Percentiles rank a stretch among this genome's conserved stretches.
Evolutionary conservation across 2,797 vertebrate species (phyloP).

Genomic region (Capromys pilorides): DNA sequence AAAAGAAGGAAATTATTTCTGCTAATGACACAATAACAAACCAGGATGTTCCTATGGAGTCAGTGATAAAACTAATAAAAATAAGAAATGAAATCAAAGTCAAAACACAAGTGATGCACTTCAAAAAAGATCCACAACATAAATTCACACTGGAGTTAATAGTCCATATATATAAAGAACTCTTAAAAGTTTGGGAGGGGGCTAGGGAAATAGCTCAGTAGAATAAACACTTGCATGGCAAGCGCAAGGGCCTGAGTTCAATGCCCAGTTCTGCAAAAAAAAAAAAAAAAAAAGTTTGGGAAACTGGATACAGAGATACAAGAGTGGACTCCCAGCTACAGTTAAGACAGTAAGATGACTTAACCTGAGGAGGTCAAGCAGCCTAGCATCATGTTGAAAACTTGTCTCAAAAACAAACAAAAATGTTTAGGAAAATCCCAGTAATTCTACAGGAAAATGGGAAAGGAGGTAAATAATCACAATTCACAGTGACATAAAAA

Average conservation of each 20-base stretch:
- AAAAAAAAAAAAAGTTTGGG: background rate
- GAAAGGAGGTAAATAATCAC: background rate
- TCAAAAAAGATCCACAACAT: slow-evolving; percentile 1
- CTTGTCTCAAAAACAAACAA: background rate
- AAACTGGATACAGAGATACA: background rate
- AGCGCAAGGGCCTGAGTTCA: no score
- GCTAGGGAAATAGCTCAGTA: no score
- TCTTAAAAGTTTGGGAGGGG: background rate
- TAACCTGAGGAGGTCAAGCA: background rate
- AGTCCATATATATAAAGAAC: background rate
- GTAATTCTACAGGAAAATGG: background rate
- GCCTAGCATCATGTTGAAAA: background rate
- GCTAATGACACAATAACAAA: background rate
- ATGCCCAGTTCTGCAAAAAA: no score
- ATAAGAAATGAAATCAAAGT: slow-evolving; percentile 5
- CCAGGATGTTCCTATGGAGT: background rate
- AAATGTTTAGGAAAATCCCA: background rate
- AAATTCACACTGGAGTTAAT: background rate
- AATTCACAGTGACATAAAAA: background rate
- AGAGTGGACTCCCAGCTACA: background rate
- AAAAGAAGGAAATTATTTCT: slow-evolving; percentile 31
- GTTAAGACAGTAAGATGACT: background rate
- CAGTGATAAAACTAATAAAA: background rate
- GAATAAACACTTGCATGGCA: no score
- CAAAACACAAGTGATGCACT: slow-evolving; percentile 26